Evolutionary conservation across 1,140 invertebrate genomes (phyloP), one percentile per base, ranked within the genome.

Genomic region (Venustaconcha ellipsiformis): DNA sequence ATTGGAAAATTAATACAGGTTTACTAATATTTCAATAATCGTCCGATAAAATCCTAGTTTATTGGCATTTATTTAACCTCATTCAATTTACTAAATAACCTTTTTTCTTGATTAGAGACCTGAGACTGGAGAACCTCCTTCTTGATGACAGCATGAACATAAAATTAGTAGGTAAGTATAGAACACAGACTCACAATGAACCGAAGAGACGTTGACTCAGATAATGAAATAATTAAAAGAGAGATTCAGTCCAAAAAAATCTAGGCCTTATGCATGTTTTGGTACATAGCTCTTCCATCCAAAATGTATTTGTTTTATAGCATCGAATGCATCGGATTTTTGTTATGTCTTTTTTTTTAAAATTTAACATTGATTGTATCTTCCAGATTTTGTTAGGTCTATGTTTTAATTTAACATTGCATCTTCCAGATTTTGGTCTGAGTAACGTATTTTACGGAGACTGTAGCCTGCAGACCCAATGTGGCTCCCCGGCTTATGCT

Each of bases 91-190:
- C 37, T 48, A 11, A 48, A 8, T 48, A 48, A 8, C 37, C 11
- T 23, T 63, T 57, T 74, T 77, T 70, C 23, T 48, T 69, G 79
- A 82, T 74, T 78, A 89, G 88, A 72, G 88, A 90, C 73, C 74
- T 90, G 30, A 89, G 88, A 70, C 72, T 90, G 15, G 88, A 90
- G 63, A 90, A 90, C 78, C 80, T 88, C 55, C 78, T 90, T 6
- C 75, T 90, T 14, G 87, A 88, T 70, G 81, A 82, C 67, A 76
- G 84, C 69, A 70, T 81, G n/a, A 84, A 89, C 65, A 85, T 90
- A 18, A 89, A 89, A 75, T 81, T 90, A 37, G 87, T 88, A n/a
- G 88, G 88, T 88, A 81, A 79, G 80, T 80, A 67, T 30, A 58
- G 30, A 18, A 57, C 57, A 26, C 26, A 48, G 6, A 48, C 37